Base-by-base conservation (phyloP, 2,113 vertebrate genomes). In the Sturnus vulgaris region DNA sequence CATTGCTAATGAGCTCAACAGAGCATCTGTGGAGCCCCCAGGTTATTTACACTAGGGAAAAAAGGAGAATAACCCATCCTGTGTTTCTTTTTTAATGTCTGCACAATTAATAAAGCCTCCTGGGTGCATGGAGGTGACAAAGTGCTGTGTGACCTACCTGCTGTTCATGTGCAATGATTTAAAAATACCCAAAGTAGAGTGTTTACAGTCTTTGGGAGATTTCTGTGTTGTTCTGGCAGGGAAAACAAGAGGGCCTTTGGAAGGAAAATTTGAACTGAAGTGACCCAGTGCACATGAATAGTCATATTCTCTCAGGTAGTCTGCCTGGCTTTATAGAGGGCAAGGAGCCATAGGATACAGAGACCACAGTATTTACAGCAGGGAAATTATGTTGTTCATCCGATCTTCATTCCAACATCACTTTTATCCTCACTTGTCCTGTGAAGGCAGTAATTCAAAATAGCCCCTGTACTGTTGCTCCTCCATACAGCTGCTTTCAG, bases 221-320 rank as follows among this genome's bases (percentile, higher is more conserved):
- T 72, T 77, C 72, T 61, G 13, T 55, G 57, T 33, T 80, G 37
- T 63, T 88, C 37, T 92, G 57, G 44, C 77, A 53, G 37, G 50
- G 55, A 83, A 82, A 90, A 86, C 49, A 83, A 86, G 49, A 86
- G 44, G 9, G 21, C 37, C 52, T 91, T 89, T 47, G 78, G 37
- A 24, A 78, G 55, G 28, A 49, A 50, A 52, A 37, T 63, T 28
- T 86, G 66, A 92, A 80, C 92, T 90, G 59, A 55, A 77, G 37
- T 88, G 71, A 79, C 37, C 25, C 0, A 0, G 39, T 53, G 44
- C 19, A 10, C 30, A 60, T 49, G 88, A 86, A 31, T 35, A 63
- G 56, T 55, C 42, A 17, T 56, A 56, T 83, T 93, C 90, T 66
- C 44, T 57, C 79, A 61, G 70, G 95, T 94, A 72, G 59, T 42